These are phyloP conservation scores for Heloderma charlesbogerti DNA, from an alignment of 2,113 vertebrate genomes.

Conservation along the genomic window DNA sequence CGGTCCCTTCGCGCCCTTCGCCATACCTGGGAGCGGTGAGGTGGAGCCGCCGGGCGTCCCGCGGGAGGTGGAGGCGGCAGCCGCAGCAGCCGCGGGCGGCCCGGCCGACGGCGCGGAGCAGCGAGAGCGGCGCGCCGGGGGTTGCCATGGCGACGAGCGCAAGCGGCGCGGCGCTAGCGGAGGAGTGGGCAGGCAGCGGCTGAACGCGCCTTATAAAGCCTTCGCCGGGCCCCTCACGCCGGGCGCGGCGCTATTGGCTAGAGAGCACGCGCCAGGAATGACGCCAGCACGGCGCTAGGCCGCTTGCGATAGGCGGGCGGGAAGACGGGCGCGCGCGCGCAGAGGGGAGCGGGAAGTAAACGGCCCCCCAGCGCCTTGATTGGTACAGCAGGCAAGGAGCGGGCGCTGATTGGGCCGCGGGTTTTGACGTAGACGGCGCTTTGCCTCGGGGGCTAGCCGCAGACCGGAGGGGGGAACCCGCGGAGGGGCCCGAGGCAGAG, in stretches of 20 bases:
- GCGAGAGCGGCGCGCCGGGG: not conserved
- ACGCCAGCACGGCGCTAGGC: not conserved
- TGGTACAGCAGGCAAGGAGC: no score
- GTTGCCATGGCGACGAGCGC: not conserved
- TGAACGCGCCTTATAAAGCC: not conserved
- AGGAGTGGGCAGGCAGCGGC: fast-evolving
- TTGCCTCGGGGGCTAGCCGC: no score
- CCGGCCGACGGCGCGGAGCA: not conserved
- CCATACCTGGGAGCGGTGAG: constrained; percentile 44
- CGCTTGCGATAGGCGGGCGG: not conserved
- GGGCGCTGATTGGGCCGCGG: no score
- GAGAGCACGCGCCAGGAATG: not conserved
- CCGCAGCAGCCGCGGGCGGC: not conserved
- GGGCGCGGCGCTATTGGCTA: not conserved
- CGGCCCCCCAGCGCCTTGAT: no score
- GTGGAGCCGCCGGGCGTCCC: not conserved
- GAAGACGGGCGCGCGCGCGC: not conserved
- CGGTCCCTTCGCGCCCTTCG: not conserved
- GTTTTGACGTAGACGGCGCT: no score
- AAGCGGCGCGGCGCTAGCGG: not conserved
- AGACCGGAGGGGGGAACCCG: no score
- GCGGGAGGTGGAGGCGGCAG: constrained; percentile 21
- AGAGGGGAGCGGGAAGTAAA: no score
- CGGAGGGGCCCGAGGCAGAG: no score
- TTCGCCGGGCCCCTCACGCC: not conserved